Conservation (phyloP, 2,888 invertebrate genomes). For the Stramonita haemastoma region DNA sequence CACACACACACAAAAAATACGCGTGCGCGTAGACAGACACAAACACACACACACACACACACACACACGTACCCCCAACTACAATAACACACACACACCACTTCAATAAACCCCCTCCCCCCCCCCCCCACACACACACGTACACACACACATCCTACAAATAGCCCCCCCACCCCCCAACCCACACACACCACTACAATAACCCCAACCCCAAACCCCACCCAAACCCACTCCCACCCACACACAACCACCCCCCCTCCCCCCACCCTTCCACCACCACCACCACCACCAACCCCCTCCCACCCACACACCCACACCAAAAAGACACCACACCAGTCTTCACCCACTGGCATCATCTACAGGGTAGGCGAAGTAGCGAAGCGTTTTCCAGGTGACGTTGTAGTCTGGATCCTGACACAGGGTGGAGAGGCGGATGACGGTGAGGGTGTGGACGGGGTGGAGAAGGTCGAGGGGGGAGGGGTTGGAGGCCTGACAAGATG, state of each 20-base stretch:
- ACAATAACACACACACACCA: no score
- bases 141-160: background rate
- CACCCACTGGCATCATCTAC: background rate
- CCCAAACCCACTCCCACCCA: background rate
- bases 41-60: background rate
- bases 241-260: background rate
- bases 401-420: constrained; percentile 4
- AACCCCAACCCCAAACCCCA: background rate
- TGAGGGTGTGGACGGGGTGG: background rate
- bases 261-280: background rate
- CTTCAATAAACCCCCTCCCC: no score
- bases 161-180: background rate
- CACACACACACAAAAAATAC: no score
- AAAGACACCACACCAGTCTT: no score
- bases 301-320: no score
- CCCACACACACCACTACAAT: no score
- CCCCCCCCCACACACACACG: no score
- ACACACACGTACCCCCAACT: no score
- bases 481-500: background rate
- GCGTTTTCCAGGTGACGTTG: background rate
- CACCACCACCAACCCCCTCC: background rate
- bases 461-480: constrained; percentile 20
- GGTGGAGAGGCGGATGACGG: background rate
- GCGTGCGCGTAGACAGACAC: background rate
- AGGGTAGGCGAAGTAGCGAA: background rate